A percentile compares a stretch with the other conserved stretches of the same genome.
These are phyloP conservation scores for Hemithea aestivaria DNA, from an alignment of 2,888 invertebrate species.

Conservation along the genomic window DNA sequence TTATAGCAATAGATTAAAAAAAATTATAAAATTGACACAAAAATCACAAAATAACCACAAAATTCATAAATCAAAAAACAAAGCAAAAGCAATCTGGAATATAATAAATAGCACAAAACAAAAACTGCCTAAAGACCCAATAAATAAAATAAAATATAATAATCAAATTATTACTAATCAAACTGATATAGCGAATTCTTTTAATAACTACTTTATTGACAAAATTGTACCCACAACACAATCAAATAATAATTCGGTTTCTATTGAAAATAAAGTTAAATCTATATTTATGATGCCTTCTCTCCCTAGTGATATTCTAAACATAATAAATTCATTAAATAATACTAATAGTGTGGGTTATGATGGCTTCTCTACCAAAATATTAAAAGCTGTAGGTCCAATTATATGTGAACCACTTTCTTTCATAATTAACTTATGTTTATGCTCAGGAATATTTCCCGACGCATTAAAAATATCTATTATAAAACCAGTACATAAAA, in stretches of 20 bases:
- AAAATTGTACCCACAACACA: neutral
- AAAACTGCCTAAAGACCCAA: neutral
- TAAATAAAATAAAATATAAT: neutral
- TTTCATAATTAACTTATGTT: conserved; percentile 1
- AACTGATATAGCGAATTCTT: neutral
- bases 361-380: conserved; percentile 12
- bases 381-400: conserved; percentile 5
- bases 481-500: conserved; percentile 7
- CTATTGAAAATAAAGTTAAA: neutral
- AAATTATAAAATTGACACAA: conserved; percentile 1
- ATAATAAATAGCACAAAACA: neutral
- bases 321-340: conserved; percentile 1
- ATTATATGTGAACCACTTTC: neutral
- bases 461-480: conserved; percentile 1
- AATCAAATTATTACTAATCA: neutral
- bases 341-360: conserved; percentile 4
- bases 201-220: conserved; percentile 2
- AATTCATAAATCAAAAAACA: neutral
- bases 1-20: neutral
- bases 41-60: neutral
- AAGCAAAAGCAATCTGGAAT: neutral
- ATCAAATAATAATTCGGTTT: neutral
- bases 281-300: neutral
- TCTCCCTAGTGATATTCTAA: neutral
- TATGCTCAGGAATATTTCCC: conserved; percentile 1